These are phyloP conservation scores for Gambusia yucatana DNA, from an alignment of 2,797 vertebrate species.

Conservation along the genomic window DNA sequence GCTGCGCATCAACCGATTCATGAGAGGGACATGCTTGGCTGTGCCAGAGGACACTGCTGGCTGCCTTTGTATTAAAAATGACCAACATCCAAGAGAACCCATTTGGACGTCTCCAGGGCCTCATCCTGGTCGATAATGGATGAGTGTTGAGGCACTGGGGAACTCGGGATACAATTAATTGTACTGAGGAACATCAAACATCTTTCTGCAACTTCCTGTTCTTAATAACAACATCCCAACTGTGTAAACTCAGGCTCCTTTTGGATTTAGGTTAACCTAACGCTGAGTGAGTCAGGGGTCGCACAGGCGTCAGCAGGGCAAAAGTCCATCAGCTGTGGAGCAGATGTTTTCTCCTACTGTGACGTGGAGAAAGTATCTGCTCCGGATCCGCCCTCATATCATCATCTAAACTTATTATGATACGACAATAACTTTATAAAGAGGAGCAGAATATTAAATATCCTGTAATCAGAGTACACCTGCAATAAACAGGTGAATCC, in stretches of 20 bases:
- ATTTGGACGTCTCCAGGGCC: constrained; percentile 69
- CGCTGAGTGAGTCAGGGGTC: constrained; percentile 48
- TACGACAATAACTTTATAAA: constrained; percentile 11
- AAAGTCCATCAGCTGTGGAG: constrained; percentile 31
- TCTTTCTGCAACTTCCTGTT: constrained; percentile 59
- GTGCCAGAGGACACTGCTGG: constrained; percentile 53
- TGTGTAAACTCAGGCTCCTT: constrained; percentile 54
- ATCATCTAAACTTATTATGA: constrained; percentile 8
- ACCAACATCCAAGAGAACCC: constrained; percentile 71
- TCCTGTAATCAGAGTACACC: not conserved
- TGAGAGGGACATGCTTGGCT: constrained; percentile 39
- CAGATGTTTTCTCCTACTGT: constrained; percentile 56
- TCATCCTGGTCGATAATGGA: constrained; percentile 73
- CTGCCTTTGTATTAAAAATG: constrained; percentile 67
- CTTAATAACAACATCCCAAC: constrained; percentile 69
- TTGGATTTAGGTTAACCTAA: constrained; percentile 71
- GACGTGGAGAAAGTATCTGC: constrained; percentile 35
- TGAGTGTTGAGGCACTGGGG: constrained; percentile 37
- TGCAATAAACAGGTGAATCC: not conserved
- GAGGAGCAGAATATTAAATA: constrained; percentile 9
- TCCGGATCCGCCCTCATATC: constrained; percentile 17
- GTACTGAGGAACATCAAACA: constrained; percentile 75
- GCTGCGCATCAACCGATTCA: constrained; percentile 32
- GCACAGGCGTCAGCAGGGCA: constrained; percentile 42
- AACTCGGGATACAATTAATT: constrained; percentile 76